These are phyloP conservation scores for Cyphomyrmex costatus DNA, from an alignment of 1,140 invertebrate genomes.

Conservation along the genomic window DNA sequence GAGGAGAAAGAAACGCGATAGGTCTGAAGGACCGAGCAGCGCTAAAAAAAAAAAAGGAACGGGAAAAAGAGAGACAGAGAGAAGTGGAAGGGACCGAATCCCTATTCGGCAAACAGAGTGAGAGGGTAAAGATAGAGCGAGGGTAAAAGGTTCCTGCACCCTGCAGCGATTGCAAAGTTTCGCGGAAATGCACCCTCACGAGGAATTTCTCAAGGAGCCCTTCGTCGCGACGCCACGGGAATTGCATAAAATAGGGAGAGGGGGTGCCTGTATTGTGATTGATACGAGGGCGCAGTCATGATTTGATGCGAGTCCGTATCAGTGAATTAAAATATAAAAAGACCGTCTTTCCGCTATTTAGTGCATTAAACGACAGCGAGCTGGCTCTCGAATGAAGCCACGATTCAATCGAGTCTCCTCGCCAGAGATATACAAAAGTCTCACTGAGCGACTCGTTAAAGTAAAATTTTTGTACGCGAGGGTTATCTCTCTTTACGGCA, in stretches of 20 bases:
- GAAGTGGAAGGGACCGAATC: slow-evolving; percentile 19
- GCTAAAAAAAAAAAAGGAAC: slow-evolving; percentile 9
- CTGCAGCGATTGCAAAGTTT: slow-evolving; percentile 76
- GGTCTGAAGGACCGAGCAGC: slow-evolving; percentile 61
- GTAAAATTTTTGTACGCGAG: slow-evolving; percentile 59
- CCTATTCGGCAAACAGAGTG: slow-evolving; percentile 16
- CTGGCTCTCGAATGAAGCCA: slow-evolving; percentile 7
- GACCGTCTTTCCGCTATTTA: slow-evolving; percentile 37
- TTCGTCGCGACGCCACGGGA: slow-evolving; percentile 29
- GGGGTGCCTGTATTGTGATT: slow-evolving; percentile 35
- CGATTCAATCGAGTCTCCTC: slow-evolving; percentile 61
- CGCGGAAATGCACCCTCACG: slow-evolving; percentile 64
- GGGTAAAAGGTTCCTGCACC: slow-evolving; percentile 70
- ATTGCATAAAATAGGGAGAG: slow-evolving; percentile 33
- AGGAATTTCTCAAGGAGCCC: slow-evolving; percentile 58
- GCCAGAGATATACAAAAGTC: slow-evolving; percentile 60
- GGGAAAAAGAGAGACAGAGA: not conserved
- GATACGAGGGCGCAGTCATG: slow-evolving; percentile 29
- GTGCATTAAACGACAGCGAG: slow-evolving; percentile 31
- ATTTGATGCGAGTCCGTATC: slow-evolving; percentile 5
- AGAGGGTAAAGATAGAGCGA: slow-evolving; percentile 6
- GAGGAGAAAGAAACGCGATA: slow-evolving; percentile 26
- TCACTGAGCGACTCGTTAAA: slow-evolving; percentile 65
- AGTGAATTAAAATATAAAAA: slow-evolving; percentile 20
- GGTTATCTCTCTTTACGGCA: slow-evolving; percentile 46